Evolutionary conservation across 2,797 vertebrate species (phyloP).

Genomic region (Intellagama lesueurii): DNA sequence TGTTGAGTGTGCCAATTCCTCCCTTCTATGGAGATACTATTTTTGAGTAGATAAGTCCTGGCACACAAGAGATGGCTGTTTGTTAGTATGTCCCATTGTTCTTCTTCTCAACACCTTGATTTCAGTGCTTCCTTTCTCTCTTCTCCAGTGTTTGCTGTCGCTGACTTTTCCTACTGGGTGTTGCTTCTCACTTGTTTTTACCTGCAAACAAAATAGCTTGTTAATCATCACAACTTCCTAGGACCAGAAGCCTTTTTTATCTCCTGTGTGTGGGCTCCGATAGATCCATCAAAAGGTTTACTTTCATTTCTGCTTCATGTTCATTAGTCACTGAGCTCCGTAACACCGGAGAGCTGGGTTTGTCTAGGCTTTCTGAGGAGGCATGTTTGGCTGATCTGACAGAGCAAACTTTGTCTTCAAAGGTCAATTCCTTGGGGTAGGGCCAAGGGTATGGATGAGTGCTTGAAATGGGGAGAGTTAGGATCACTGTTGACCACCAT

Average conservation of each 20-base stretch:
- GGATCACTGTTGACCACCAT: too few relatives aligned
- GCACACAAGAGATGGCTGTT: not conserved
- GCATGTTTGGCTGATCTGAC: too few relatives aligned
- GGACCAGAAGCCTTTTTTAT: conserved; percentile 67
- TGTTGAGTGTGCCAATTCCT: too few relatives aligned
- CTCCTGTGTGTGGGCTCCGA: conserved; percentile 59
- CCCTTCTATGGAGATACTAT: too few relatives aligned
- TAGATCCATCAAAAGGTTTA: conserved; percentile 47
- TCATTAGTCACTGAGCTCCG: too few relatives aligned
- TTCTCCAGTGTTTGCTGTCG: conserved; percentile 52
- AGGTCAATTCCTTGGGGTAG: too few relatives aligned
- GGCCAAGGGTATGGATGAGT: too few relatives aligned
- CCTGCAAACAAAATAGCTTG: conserved; percentile 61
- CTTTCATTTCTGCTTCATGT: conserved; percentile 57
- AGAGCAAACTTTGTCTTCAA: too few relatives aligned
- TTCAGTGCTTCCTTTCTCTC: conserved; percentile 28
- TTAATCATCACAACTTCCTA: conserved; percentile 61
- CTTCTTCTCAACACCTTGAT: conserved; percentile 14
- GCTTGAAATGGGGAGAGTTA: too few relatives aligned
- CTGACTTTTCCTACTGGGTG: conserved; percentile 50
- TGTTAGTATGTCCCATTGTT: not conserved
- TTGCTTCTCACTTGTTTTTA: conserved; percentile 46
- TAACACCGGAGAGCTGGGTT: too few relatives aligned
- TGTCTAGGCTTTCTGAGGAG: too few relatives aligned
- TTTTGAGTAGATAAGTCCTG: not conserved